Evolutionary conservation across 2,797 vertebrate genomes (phyloP).

Genomic region (Taeniopygia guttata): DNA sequence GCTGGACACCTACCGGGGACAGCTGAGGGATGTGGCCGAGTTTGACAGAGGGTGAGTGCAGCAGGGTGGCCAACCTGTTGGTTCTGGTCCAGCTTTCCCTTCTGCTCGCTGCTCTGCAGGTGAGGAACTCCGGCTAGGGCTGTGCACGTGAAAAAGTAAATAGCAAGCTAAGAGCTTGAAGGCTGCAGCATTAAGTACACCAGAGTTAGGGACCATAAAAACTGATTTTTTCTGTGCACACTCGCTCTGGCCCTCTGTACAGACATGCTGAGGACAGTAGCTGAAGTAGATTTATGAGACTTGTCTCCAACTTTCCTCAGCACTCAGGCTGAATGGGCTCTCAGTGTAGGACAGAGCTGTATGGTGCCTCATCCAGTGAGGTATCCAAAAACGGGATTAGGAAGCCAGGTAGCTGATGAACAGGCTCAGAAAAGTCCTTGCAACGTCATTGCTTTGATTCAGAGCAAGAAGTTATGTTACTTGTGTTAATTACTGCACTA

Average conservation of each 20-base stretch:
- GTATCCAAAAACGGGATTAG: neutral
- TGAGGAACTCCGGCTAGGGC: rapidly evolving
- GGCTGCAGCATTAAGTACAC: neutral
- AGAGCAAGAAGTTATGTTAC: neutral
- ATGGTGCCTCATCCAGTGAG: neutral
- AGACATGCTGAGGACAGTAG: neutral
- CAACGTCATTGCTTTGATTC: neutral
- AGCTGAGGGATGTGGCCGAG: conserved; percentile 69
- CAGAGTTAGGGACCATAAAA: neutral
- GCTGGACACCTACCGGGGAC: conserved; percentile 77
- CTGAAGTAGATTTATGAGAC: neutral
- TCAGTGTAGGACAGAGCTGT: neutral
- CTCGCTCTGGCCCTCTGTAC: neutral
- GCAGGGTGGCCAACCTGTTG: rapidly evolving
- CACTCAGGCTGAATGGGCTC: neutral
- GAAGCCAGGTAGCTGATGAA: neutral
- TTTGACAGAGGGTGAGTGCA: conserved; percentile 83
- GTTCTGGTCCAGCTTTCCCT: neutral
- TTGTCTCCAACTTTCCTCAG: neutral
- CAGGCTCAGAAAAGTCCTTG: neutral
- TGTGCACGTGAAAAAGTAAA: rapidly evolving
- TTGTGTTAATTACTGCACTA: neutral
- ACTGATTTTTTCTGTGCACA: neutral
- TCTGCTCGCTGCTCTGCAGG: neutral
- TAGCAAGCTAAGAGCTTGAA: rapidly evolving